Evolutionary conservation across 2,888 invertebrate genomes (phyloP), one percentile per base, ranked within the genome.

Genomic region (Epinotia bilunana): DNA sequence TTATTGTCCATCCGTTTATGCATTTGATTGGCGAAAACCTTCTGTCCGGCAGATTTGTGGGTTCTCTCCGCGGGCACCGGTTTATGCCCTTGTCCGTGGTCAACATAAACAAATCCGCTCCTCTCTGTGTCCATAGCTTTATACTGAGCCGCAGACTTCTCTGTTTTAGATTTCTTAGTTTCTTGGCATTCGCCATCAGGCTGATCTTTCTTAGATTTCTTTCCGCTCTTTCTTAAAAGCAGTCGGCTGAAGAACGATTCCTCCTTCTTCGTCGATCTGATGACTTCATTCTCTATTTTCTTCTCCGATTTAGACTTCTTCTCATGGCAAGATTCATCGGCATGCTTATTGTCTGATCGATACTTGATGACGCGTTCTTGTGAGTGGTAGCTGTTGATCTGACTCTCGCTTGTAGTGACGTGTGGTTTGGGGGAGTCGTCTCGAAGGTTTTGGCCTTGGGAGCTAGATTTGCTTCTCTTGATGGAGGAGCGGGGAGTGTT

Each of bases 151-250:
- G 86, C 77, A 5, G 84, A 75, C 80, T 91, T 91, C 0, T 93
- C 92, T 12, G 88, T 88, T 82, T 92, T 92, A 23, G 88, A 84
- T 80, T 91, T 89, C 78, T 90, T 94, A 3, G 90, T 84, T 72
- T 93, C 94, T 49, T 88, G 53, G 53, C 53, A 86, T 53, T 92
- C 94, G 18, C 91, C 91, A 58, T 93, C 93, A 0, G 88, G 89
- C 75, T 89, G 91, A 53, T 95, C 95, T 76, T 95, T 94, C 80
- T 96, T 95, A 77, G 96, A 95, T 86, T 96, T 96, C 84, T 96
- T 96, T 46, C 96, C 96, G 73, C 96, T 97, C 81, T 96, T 95
- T 80, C 97, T 94, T 58, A 96, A 93, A 61, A 97, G 93, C 72
- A 97, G 88, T 78, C 97, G 94, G 74, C 96, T 96, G 84, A 97